Base-by-base conservation (phyloP, 1,140 invertebrate genomes). In the Stenopsyche tienmushanensis region DNA sequence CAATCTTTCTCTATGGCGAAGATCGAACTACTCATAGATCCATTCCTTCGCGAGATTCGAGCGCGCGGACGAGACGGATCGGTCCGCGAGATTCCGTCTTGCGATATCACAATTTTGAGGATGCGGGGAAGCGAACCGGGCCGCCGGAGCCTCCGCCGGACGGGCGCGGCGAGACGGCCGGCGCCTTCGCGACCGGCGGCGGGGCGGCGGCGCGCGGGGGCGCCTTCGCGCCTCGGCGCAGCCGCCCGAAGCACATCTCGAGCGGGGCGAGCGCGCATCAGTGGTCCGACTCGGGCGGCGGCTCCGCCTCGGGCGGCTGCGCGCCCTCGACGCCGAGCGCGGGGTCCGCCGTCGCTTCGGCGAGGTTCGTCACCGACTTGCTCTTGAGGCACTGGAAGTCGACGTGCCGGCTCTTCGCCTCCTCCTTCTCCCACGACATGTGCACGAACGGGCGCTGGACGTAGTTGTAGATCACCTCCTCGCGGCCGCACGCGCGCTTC, bases 361-460 rank as follows among this genome's bases (percentile, higher is more conserved):
- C 93, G 34, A 96, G 80, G 80, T 96, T 96, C 1, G 94, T 96
- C 0, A 96, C 93, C 0, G 93, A 95, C 75, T 96, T 96, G 0
- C 92, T 94, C 77, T 96, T 96, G 9, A 96, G 92, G 74, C 94
- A 97, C 79, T 97, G 90, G 77, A 99, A 99, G 78, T 99, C 98
- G 0, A 99, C 98, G 78, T 99, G 98, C 3, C 98, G 87, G 76
- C 94, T 97, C 74, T 98, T 98, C 0, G 96, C 96, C 76, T 99
- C 98, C 74, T 99, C 97, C 72, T 99, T 99, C 76, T 99, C 98
- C 98, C 98, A 99, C 0, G 96, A 99, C 94, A 99, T 98, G 72
- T 97, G 94, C 45, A 99, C 94, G 76, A 99, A 99, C 0, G 98
- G 97, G n/a, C 98, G 83, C 76, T 99, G 98, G 0, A 99, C 97